Conservation (phyloP, 2,888 invertebrate genomes). For the Archips crataeganus region DNA sequence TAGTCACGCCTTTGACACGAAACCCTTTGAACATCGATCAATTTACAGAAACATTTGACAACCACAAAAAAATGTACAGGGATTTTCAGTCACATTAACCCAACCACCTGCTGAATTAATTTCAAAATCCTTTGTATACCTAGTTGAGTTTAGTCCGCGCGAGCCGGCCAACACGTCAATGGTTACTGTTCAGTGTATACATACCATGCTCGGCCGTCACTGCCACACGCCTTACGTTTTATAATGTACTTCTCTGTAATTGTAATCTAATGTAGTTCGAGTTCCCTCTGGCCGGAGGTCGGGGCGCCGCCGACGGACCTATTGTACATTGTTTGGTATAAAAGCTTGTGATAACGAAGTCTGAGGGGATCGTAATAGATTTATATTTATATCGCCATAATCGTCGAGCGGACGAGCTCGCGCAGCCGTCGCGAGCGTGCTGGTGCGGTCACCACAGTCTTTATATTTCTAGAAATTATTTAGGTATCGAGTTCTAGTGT, state of each 20-base stretch:
- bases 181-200: neutral
- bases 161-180: neutral
- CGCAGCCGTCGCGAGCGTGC: neutral
- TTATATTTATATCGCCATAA: constrained; percentile 36
- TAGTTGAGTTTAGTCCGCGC: too few relatives aligned
- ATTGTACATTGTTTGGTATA: constrained; percentile 44
- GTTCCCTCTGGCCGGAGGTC: neutral
- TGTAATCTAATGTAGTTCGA: neutral
- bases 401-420: neutral
- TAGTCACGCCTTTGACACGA: too few relatives aligned
- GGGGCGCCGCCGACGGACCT: neutral
- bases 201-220: neutral
- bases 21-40: too few relatives aligned
- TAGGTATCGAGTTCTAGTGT: constrained; percentile 63
- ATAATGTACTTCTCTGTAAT: neutral
- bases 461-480: constrained; percentile 56
- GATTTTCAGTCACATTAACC: too few relatives aligned
- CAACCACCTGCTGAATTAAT: too few relatives aligned
- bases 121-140: too few relatives aligned
- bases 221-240: neutral
- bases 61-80: too few relatives aligned
- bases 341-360: constrained; percentile 53
- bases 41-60: too few relatives aligned
- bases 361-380: constrained; percentile 47
- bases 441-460: constrained; percentile 51